Evolutionary conservation across 2,888 invertebrate species (phyloP).

Genomic region (Papilio protenor): DNA sequence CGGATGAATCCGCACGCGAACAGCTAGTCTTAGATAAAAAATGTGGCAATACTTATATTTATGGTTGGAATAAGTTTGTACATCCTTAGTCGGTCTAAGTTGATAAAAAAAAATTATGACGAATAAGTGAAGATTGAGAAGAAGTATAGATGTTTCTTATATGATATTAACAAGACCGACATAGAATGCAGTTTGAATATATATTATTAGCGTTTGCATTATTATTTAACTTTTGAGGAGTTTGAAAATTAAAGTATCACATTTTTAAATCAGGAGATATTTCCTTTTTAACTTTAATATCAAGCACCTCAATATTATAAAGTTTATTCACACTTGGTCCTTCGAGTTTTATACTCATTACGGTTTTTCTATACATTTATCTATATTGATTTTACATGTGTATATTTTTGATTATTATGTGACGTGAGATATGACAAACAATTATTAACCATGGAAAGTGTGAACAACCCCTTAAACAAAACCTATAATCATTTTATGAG

Average conservation of each 20-base stretch:
- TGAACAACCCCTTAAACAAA: conserved; percentile 54
- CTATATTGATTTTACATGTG: not conserved
- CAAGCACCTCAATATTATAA: conserved; percentile 35
- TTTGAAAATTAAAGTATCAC: not conserved
- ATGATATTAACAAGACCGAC: conserved; percentile 28
- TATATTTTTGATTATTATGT: not conserved
- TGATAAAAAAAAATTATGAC: not conserved
- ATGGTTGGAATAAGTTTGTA: conserved; percentile 46
- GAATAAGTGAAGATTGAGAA: not conserved
- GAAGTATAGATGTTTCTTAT: not conserved
- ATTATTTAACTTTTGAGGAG: conserved; percentile 1
- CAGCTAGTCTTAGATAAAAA: not conserved
- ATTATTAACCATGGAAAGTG: conserved; percentile 4
- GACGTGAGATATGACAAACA: not conserved
- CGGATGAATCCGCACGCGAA: too few species aligned
- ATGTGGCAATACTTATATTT: conserved; percentile 43
- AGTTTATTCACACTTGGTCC: conserved; percentile 49
- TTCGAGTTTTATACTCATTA: conserved; percentile 27
- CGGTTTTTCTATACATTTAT: not conserved
- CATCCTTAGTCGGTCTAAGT: conserved; percentile 45
- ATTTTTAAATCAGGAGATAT: not conserved
- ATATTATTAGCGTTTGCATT: conserved; percentile 26
- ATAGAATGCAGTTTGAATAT: conserved; percentile 41
- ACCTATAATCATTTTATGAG: conserved; percentile 48
- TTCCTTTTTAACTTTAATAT: not conserved